phyloP scores from a whole-genome alignment of 1,140 invertebrate genomes.

The Pantala flavescens region DNA sequence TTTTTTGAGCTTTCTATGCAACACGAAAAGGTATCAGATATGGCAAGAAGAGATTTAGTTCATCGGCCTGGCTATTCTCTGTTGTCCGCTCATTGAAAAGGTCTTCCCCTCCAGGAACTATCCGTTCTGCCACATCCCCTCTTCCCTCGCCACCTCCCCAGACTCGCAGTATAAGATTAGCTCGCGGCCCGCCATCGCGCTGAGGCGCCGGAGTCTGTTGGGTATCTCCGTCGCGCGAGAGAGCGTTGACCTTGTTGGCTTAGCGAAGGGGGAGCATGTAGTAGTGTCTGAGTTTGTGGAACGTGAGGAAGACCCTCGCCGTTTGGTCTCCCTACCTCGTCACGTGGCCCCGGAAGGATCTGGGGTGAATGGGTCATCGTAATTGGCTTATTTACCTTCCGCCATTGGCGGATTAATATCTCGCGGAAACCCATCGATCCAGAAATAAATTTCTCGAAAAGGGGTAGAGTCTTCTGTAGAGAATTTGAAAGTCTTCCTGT shows the following conservation, averaged over 20 bases:
- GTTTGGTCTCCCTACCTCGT: not conserved
- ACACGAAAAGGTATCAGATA: not conserved
- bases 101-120: not conserved
- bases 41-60: no score
- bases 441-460: not conserved
- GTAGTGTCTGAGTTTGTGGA: not conserved
- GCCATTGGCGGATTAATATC: slow-evolving; percentile 11
- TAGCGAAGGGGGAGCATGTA: not conserved
- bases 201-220: not conserved
- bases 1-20: not conserved
- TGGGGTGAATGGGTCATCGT: not conserved
- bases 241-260: slow-evolving; percentile 7
- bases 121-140: not conserved
- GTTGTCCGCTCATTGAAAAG: not conserved
- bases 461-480: no score
- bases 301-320: not conserved
- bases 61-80: not conserved
- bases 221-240: not conserved
- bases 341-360: no score
- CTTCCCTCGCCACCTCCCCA: not conserved
- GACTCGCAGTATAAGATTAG: not conserved
- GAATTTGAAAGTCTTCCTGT: no score
- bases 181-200: not conserved
- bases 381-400: not conserved
- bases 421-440: not conserved